Base-by-base conservation (phyloP, 2,113 vertebrate genomes). In the Protomyctophum bolini region DNA sequence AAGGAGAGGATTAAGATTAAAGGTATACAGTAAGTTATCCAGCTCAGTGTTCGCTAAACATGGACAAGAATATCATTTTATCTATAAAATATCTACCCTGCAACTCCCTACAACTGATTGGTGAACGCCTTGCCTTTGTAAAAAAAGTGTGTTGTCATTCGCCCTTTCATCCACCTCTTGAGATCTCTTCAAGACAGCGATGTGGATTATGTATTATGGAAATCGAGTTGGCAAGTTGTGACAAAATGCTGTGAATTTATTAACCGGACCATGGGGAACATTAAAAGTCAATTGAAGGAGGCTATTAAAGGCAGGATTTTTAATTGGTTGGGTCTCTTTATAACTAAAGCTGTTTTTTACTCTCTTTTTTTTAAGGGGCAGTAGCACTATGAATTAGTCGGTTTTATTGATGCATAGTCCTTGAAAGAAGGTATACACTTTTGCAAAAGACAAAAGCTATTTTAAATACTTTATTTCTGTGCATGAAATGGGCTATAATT, bases 201-300 rank as follows among this genome's bases (percentile, higher is more conserved):
- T 64, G 33, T n/a, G 51, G 66, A 68, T 68, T 10, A 12, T 78
- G 77, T 61, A 82, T 72, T 86, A 72, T 79, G 72, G 74, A 87
- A 85, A 92, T 89, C 51, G 47, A 88, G 79, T 78, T 88, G 83
- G 88, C 91, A 89, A 79, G 90, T 91, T 91, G 88, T 79, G 77
- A 88, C 82, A 87, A 91, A 92, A 92, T 84, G 86, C 85, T 81
- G 75, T 85, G 88, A 87, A 90, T 93, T 84, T 90, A 92, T 90
- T 91, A 91, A 91, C 73, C 74, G 83, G 90, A 86, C 91, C 86
- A 60, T 51, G 67, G 89, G 89, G 89, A 92, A 79, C 83, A 88
- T 87, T 92, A 89, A 90, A 91, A 91, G 86, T 87, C 88, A 87
- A 88, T 86, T 89, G 86, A 89, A 91, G 83, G 84, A 91, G 88